Evolutionary conservation across 2,888 invertebrate genomes (phyloP).

Genomic region (Marasmarcha lunaedactyla): DNA sequence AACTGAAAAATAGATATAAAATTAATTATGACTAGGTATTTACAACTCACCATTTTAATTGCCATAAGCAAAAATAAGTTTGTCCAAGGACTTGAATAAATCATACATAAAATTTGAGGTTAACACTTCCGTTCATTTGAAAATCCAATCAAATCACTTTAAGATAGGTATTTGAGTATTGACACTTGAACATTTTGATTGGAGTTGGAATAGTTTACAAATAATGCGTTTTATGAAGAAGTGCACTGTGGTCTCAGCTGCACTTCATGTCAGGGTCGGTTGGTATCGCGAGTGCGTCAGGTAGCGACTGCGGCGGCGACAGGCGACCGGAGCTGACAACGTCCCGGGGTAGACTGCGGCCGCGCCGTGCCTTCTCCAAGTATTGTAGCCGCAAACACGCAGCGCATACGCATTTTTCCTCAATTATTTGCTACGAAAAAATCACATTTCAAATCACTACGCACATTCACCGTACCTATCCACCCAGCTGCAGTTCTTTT

Average conservation of each 20-base stretch:
- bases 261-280: slow-evolving; percentile 19
- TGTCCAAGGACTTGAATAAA: slow-evolving; percentile 66
- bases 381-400: neutral
- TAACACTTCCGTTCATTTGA: slow-evolving; percentile 55
- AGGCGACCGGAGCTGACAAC: slow-evolving; percentile 33
- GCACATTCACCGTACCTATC: too few species aligned
- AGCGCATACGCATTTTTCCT: too few species aligned
- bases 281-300: slow-evolving; percentile 10
- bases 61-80: slow-evolving; percentile 63
- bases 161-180: slow-evolving; percentile 23
- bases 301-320: slow-evolving; percentile 4
- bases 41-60: slow-evolving; percentile 60
- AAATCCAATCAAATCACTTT: slow-evolving; percentile 31
- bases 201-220: too few species aligned
- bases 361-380: neutral
- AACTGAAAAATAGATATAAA: too few species aligned
- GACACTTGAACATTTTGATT: slow-evolving; percentile 13
- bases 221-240: too few species aligned
- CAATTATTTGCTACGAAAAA: too few species aligned
- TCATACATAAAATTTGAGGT: slow-evolving; percentile 65
- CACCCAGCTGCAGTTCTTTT: too few species aligned
- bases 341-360: slow-evolving; percentile 33
- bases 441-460: too few species aligned
- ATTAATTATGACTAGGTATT: too few species aligned
- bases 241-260: slow-evolving; percentile 10